A percentile compares a stretch with the other conserved stretches of the same genome.
These are phyloP conservation scores for Halcyon badia DNA, from an alignment of 2,797 vertebrate species.

Conservation along the genomic window DNA sequence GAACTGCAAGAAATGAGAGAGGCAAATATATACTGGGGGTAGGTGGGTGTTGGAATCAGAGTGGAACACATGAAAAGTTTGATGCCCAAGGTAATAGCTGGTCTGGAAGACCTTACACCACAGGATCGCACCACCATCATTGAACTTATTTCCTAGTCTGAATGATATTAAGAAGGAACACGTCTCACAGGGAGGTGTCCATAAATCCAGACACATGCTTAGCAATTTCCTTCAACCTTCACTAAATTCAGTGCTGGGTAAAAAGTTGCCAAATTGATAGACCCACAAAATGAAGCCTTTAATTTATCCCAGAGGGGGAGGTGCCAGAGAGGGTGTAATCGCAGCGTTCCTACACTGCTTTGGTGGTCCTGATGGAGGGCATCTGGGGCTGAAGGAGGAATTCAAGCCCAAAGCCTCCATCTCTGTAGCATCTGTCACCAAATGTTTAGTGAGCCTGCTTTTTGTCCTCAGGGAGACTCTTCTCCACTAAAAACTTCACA, in stretches of 20 bases:
- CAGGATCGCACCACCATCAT: neutral
- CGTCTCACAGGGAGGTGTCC: neutral
- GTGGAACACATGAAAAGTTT: neutral
- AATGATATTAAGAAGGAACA: neutral
- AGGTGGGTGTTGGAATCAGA: neutral
- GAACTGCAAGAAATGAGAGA: neutral
- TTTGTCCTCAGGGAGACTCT: neutral
- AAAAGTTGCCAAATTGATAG: neutral
- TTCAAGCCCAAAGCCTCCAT: neutral
- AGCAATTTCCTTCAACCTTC: conserved; percentile 18
- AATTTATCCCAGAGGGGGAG: neutral
- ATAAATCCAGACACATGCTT: conserved; percentile 26
- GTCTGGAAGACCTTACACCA: neutral
- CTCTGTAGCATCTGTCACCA: neutral
- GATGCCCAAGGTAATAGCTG: neutral
- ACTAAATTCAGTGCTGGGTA: conserved; percentile 4
- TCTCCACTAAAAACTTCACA: neutral
- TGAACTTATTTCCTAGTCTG: neutral
- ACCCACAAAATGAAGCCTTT: neutral
- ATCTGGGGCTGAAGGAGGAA: neutral
- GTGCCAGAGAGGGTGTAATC: neutral
- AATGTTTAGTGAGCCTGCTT: neutral
- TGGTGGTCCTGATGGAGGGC: neutral
- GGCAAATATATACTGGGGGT: neutral
- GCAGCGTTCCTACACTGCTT: neutral